Base-by-base conservation (phyloP, 2,888 invertebrate genomes). In the Acanthosoma haemorrhoidale region DNA sequence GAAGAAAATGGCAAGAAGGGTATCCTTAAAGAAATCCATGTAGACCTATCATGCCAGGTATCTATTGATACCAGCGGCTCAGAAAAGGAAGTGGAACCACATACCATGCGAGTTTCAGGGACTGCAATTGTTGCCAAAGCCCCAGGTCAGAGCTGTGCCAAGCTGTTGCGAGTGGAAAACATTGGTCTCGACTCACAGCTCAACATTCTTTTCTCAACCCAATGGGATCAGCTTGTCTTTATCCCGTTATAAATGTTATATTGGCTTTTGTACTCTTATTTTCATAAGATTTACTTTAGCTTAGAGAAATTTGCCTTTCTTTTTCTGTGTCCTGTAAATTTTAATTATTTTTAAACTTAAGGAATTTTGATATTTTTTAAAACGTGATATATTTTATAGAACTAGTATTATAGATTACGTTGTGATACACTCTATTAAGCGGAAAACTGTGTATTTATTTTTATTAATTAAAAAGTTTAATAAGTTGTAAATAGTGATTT, bases 181-280 rank as follows among this genome's bases (percentile, higher is more conserved):
- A 86, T 88, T 67, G 88, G 88, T 73, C 79, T 88, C 75, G 88
- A 88, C 78, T 88, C 88, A 0, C 87, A 88, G 77, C 78, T 88
- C 75, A 87, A 87, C 78, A 79, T 87, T 71, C 79, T 88, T 71
- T 88, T 88, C 78, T 84, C 86, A 1, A 84, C 84, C 79, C 86
- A 85, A 73, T 85, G 87, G 77, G 85, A 86, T 61, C 86, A 86
- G 79, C 82, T 88, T 60, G 84, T 85, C 51, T 87, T 88, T 81
- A 82, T 84, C 78, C 87, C 87, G 15, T 51, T 73, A 31, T 64
- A 41, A 64, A 31, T 16, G 15, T 8, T 60, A 21, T 21, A 36
- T 61, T n/a, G 16, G 21, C n/a, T n/a, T 38, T 36, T 61, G 38
- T 21, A 51, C 51, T 51, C 25, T 51, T n/a, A 25, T 51, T 51